These are phyloP conservation scores for Sitobion miscanthi DNA, from an alignment of 1,140 invertebrate species.

Conservation along the genomic window DNA sequence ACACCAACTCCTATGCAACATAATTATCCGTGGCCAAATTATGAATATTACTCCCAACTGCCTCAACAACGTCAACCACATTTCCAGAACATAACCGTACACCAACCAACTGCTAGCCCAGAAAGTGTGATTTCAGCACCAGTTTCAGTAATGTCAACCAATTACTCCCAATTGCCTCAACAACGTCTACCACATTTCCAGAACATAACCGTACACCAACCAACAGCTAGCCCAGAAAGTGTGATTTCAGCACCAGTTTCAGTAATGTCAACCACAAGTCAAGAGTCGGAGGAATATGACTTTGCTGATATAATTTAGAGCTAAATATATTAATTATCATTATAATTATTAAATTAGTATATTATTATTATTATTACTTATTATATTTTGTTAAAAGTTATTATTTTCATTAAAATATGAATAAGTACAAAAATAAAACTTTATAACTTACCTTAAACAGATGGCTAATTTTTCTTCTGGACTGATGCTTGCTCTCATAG, in stretches of 20 bases:
- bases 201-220: not conserved
- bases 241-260: not conserved
- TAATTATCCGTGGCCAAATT: not conserved
- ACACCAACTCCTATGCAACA: not conserved
- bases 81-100: not conserved
- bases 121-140: not conserved
- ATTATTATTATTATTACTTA: no score
- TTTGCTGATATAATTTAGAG: not conserved
- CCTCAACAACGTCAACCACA: not conserved
- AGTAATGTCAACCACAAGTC: not conserved
- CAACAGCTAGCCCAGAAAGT: not conserved
- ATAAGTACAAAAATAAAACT: no score
- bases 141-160: not conserved
- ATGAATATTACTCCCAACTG: not conserved
- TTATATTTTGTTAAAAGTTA: no score
- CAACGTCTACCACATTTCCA: not conserved
- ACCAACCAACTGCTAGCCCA: not conserved
- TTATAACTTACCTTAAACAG: slow-evolving; percentile 11
- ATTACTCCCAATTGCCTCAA: no score
- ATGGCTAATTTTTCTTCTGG: slow-evolving; percentile 40
- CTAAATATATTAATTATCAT: no score
- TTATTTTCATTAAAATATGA: no score
- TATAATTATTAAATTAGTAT: no score
- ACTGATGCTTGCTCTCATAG: not conserved
- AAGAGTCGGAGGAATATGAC: not conserved